phyloP scores from a whole-genome alignment of 1,140 invertebrate species.

The Neuroterus valhalla region DNA sequence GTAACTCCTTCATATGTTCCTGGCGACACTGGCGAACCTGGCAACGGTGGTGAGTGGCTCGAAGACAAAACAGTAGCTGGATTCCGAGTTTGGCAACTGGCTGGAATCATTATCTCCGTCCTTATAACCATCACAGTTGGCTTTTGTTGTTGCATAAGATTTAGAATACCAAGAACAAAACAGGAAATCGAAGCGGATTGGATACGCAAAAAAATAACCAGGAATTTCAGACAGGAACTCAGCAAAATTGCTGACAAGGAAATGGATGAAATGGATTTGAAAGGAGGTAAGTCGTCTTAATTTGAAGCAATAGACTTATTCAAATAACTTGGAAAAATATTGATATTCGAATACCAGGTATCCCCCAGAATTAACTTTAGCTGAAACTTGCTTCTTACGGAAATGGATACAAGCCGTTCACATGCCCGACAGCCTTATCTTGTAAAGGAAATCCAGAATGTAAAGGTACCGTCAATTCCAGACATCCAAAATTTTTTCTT shows the following conservation, averaged over 20 bases:
- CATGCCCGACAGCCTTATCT: too few species aligned
- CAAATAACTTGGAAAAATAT: too few species aligned
- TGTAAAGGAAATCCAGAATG: too few species aligned
- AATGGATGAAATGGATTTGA: slow-evolving; percentile 88
- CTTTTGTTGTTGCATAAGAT: slow-evolving; percentile 89
- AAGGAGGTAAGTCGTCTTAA: slow-evolving; percentile 78
- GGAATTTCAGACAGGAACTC: slow-evolving; percentile 87
- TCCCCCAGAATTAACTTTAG: too few species aligned
- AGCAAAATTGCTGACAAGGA: slow-evolving; percentile 88
- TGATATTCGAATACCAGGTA: too few species aligned
- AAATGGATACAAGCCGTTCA: too few species aligned
- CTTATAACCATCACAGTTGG: slow-evolving; percentile 78
- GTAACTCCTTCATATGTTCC: too few species aligned
- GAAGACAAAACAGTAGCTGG: slow-evolving; percentile 64
- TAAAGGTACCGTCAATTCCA: too few species aligned
- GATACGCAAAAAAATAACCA: slow-evolving; percentile 86
- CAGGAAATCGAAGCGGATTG: slow-evolving; percentile 95
- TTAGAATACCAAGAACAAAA: slow-evolving; percentile 91
- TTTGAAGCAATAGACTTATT: too few species aligned
- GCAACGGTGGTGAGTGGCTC: slow-evolving; percentile 55
- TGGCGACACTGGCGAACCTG: too few species aligned
- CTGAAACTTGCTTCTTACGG: too few species aligned
- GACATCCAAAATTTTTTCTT: too few species aligned
- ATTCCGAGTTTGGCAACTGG: slow-evolving; percentile 70
- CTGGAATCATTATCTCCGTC: slow-evolving; percentile 67